Conservation (phyloP, 2,888 invertebrate species). For the Baronia brevicornis region DNA sequence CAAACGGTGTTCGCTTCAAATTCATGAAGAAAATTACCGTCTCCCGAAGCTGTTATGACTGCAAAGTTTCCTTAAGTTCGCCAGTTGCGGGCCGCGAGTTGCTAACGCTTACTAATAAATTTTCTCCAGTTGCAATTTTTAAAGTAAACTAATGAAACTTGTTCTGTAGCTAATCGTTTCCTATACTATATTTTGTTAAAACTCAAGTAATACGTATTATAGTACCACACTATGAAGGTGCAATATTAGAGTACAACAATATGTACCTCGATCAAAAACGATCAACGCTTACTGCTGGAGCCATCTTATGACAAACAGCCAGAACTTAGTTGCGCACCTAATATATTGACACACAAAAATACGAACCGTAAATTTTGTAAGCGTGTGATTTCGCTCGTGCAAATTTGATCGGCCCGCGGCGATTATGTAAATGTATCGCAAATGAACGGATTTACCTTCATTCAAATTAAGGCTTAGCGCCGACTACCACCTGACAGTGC, state of each 20-base stretch:
- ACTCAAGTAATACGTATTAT: too few relatives aligned
- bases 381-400: conserved; percentile 34
- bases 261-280: too few relatives aligned
- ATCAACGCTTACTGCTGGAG: too few relatives aligned
- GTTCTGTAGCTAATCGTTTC: conserved; percentile 14
- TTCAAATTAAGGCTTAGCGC: conserved; percentile 47
- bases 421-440: conserved; percentile 56
- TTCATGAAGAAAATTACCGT: conserved; percentile 22
- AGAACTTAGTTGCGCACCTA: too few relatives aligned
- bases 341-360: too few relatives aligned
- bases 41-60: conserved; percentile 42
- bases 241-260: too few relatives aligned
- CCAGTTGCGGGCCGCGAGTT: conserved; percentile 12
- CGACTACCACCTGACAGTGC: conserved; percentile 33
- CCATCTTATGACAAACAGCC: too few relatives aligned
- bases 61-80: conserved; percentile 35
- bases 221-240: too few relatives aligned
- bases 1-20: conserved; percentile 12
- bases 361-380: conserved; percentile 18
- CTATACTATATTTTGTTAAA: too few relatives aligned
- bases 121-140: conserved; percentile 18
- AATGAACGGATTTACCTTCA: conserved; percentile 52
- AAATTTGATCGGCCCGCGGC: conserved; percentile 57
- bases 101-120: conserved; percentile 17
- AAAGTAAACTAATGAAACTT: conserved; percentile 18